These are phyloP conservation scores for Cnemophilus loriae DNA, from an alignment of 2,113 vertebrate species.

Conservation along the genomic window DNA sequence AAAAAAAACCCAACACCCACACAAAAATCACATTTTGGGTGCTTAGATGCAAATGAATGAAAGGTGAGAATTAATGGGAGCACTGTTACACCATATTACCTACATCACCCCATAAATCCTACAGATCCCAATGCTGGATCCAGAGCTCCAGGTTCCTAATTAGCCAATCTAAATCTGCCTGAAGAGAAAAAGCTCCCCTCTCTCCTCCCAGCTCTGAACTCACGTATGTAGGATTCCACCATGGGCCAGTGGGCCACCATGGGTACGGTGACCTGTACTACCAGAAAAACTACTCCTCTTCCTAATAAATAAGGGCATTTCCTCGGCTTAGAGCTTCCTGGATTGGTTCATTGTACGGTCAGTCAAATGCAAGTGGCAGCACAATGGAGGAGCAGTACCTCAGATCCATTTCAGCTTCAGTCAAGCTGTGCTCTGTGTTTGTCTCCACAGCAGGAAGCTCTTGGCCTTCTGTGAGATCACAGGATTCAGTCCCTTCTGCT, in stretches of 20 bases:
- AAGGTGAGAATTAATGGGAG: background rate
- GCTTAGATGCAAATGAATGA: background rate
- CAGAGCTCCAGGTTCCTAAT: background rate
- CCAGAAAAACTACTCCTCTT: background rate
- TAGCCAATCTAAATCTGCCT: background rate
- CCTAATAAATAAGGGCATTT: background rate
- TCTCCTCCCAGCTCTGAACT: background rate
- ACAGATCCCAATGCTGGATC: background rate
- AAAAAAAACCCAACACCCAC: background rate
- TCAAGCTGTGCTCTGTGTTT: background rate
- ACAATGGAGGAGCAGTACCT: background rate
- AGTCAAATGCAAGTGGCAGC: background rate
- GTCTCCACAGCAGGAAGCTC: background rate
- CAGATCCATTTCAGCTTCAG: background rate
- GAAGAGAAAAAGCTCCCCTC: background rate
- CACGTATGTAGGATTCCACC: background rate
- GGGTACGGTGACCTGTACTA: background rate
- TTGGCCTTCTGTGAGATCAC: background rate
- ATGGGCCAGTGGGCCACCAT: accelerated
- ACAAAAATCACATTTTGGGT: background rate
- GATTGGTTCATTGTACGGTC: background rate
- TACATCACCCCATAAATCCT: background rate
- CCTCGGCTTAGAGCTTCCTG: background rate
- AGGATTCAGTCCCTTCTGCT: background rate
- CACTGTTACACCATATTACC: background rate